Conservation (phyloP, 1,140 invertebrate species). For the Neotoxoptera formosana region DNA sequence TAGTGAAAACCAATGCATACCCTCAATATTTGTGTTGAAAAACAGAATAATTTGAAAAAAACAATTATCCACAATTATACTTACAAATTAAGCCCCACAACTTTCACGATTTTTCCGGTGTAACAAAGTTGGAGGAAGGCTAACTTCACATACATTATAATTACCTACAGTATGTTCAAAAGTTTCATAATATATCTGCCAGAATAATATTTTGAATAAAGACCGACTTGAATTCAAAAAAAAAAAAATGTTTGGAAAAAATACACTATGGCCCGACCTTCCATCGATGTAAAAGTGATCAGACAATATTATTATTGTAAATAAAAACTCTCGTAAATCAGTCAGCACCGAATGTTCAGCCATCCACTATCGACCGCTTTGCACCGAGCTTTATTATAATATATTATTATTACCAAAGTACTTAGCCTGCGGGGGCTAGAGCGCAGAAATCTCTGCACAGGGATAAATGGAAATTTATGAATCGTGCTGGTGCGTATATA, state of each 20-base stretch:
- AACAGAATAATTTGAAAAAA: background rate
- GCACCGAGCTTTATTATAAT: background rate
- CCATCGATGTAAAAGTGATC: background rate
- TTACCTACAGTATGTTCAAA: background rate
- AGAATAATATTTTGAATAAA: background rate
- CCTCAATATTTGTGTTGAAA: background rate
- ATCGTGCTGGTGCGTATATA: background rate
- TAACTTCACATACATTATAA: background rate
- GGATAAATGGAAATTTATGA: background rate
- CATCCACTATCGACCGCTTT: background rate
- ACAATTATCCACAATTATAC: too few relatives aligned
- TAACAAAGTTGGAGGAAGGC: background rate
- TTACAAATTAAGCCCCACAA: too few relatives aligned
- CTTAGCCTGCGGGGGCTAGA: background rate
- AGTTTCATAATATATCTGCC: background rate
- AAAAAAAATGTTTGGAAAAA: background rate
- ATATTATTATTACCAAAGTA: constrained; percentile 2
- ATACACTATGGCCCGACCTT: background rate
- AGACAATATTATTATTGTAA: background rate
- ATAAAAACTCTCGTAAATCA: background rate
- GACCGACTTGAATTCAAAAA: background rate
- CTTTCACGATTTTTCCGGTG: too few relatives aligned
- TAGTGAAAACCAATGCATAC: background rate
- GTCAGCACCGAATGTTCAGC: background rate
- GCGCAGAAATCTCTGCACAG: background rate